These are phyloP conservation scores for Helicoverpa assulta DNA, from an alignment of 2,888 invertebrate species.

Conservation along the genomic window DNA sequence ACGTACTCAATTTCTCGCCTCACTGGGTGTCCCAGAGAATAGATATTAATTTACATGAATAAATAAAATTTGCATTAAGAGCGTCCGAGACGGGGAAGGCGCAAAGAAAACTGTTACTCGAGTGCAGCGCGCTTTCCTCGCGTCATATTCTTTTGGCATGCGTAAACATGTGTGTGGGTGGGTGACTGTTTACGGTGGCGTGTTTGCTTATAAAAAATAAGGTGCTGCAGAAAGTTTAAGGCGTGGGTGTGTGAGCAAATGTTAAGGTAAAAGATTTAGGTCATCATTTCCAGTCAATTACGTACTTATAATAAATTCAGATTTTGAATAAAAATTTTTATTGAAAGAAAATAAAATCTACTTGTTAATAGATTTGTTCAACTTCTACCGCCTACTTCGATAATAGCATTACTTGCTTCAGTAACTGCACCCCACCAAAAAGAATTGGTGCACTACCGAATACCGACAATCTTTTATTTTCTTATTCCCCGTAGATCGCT, in stretches of 20 bases:
- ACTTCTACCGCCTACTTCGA: neutral
- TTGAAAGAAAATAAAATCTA: neutral
- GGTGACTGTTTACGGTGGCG: conserved; percentile 47
- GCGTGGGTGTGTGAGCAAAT: conserved; percentile 19
- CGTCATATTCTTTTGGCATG: conserved; percentile 61
- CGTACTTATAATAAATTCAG: neutral
- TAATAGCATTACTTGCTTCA: conserved; percentile 9
- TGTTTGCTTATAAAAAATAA: conserved; percentile 54
- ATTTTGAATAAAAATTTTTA: too few species aligned
- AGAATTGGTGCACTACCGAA: conserved; percentile 28
- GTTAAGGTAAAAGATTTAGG: neutral
- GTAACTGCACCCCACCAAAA: conserved; percentile 35
- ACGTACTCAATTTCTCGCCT: conserved; percentile 89
- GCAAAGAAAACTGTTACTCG: conserved; percentile 79
- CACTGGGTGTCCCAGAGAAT: conserved; percentile 86
- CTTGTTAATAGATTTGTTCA: neutral
- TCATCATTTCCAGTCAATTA: neutral
- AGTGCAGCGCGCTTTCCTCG: conserved; percentile 67
- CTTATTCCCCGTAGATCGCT: conserved; percentile 65
- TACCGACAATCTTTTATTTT: conserved; percentile 51
- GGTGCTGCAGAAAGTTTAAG: conserved; percentile 29
- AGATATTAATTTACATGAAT: conserved; percentile 91
- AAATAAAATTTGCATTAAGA: conserved; percentile 90
- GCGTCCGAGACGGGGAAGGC: conserved; percentile 77
- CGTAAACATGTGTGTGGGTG: conserved; percentile 54